Percentiles rank a stretch among this genome's conserved stretches.
Evolutionary conservation across 1,140 invertebrate species (phyloP).

Genomic region (Atopsyche davidsoni): DNA sequence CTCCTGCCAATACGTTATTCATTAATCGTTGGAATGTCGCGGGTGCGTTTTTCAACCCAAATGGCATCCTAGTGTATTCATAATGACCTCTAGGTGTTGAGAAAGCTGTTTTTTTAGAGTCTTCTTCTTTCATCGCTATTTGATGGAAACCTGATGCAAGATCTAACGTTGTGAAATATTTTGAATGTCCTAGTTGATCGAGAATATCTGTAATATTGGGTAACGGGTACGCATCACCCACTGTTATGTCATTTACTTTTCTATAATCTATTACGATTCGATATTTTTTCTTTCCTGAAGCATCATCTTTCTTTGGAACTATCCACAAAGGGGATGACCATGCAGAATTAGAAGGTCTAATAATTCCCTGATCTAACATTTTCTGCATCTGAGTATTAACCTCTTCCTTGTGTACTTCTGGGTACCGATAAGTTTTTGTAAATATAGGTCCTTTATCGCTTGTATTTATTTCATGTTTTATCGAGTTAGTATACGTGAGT

Average conservation of each 20-base stretch:
- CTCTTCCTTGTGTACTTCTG: constrained; percentile 37
- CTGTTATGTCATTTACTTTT: constrained; percentile 36
- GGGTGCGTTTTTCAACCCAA: constrained; percentile 35
- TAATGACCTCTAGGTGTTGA: constrained; percentile 29
- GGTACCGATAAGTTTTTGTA: constrained; percentile 35
- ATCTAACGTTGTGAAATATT: constrained; percentile 35
- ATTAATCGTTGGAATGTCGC: constrained; percentile 36
- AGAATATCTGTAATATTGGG: constrained; percentile 43
- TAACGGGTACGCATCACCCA: constrained; percentile 45
- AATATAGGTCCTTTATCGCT: constrained; percentile 30
- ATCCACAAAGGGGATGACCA: constrained; percentile 38
- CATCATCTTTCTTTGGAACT: constrained; percentile 39
- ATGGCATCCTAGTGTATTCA: constrained; percentile 32
- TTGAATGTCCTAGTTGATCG: constrained; percentile 32
- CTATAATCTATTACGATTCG: constrained; percentile 39
- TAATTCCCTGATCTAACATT: constrained; percentile 40
- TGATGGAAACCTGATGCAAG: constrained; percentile 36
- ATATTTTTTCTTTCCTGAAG: constrained; percentile 38
- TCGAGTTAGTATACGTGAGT: constrained; percentile 4
- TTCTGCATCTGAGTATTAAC: constrained; percentile 37
- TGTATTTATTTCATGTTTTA: constrained; percentile 32
- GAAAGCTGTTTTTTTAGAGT: constrained; percentile 41
- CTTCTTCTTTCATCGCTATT: constrained; percentile 31
- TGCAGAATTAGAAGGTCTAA: constrained; percentile 33
- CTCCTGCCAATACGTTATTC: constrained; percentile 30